Evolutionary conservation across 92 coral and sea anemone genomes (phyloP).

Genomic region (Blastomussa wellsi): DNA sequence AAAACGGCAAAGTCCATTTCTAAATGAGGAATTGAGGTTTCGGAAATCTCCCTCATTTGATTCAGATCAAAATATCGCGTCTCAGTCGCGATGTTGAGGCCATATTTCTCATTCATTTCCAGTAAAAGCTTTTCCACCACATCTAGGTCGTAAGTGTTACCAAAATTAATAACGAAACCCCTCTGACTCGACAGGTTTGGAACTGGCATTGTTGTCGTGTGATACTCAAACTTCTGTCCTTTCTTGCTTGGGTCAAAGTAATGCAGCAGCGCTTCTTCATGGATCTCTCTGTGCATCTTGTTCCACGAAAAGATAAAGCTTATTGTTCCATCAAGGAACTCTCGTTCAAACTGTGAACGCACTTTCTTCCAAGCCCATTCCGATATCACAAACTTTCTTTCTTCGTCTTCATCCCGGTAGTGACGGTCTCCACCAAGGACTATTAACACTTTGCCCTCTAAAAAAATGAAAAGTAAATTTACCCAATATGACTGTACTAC

Average conservation of each 20-base stretch:
- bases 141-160: slow-evolving; percentile 49
- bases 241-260: slow-evolving; percentile 25
- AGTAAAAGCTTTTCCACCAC: slow-evolving; percentile 49
- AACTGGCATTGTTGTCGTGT: not conserved
- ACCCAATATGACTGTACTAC: too few species aligned
- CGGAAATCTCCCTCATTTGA: slow-evolving; percentile 45
- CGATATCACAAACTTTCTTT: too few species aligned
- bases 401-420: not conserved
- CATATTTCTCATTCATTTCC: slow-evolving; percentile 26
- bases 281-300: slow-evolving; percentile 30
- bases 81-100: slow-evolving; percentile 12
- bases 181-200: not conserved
- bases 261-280: slow-evolving; percentile 52
- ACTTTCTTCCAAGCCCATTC: not conserved
- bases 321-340: not conserved
- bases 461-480: too few species aligned
- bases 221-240: not conserved
- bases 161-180: slow-evolving; percentile 70
- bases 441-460: not conserved
- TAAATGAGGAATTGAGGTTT: not conserved
- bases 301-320: not conserved
- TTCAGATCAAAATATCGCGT: slow-evolving; percentile 37
- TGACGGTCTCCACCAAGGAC: not conserved
- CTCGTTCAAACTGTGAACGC: not conserved
- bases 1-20: slow-evolving; percentile 46